A percentile compares a stretch with the other conserved stretches of the same genome.
Conservation (phyloP, 2,113 vertebrate genomes). For the Setophaga petechia region DNA sequence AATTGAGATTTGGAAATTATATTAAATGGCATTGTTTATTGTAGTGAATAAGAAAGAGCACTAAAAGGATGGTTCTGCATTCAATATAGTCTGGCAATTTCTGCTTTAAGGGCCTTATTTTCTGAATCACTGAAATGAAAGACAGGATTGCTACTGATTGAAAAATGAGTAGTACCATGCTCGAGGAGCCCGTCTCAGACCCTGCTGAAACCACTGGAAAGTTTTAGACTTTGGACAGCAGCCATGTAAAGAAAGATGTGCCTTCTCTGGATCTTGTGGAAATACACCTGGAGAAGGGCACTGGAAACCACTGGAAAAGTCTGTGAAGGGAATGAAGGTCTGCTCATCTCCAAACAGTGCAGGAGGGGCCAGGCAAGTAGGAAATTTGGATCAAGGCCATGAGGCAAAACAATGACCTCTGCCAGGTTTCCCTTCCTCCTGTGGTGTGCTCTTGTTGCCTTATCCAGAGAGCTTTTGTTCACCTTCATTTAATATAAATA, state of each 20-base stretch:
- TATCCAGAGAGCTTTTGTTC: not conserved
- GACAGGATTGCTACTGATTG: slow-evolving; percentile 11
- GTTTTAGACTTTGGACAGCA: not conserved
- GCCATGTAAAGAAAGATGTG: rapidly evolving
- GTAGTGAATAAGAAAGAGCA: slow-evolving; percentile 19
- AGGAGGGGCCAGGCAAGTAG: not conserved
- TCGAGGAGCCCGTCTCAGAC: not conserved
- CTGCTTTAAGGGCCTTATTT: not conserved
- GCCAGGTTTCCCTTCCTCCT: not conserved
- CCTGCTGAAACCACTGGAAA: not conserved
- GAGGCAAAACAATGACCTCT: not conserved
- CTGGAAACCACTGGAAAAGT: not conserved
- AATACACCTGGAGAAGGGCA: not conserved
- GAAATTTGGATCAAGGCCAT: not conserved
- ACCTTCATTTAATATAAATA: slow-evolving; percentile 14
- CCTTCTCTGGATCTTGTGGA: not conserved
- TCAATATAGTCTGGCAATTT: slow-evolving; percentile 20
- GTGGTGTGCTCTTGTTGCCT: not conserved
- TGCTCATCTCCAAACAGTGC: not conserved
- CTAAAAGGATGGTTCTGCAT: slow-evolving; percentile 29
- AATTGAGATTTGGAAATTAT: slow-evolving; percentile 51
- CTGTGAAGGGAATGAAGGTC: not conserved
- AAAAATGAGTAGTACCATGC: slow-evolving; percentile 17
- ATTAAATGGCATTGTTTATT: slow-evolving; percentile 49
- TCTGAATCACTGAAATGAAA: slow-evolving; percentile 2